phyloP scores from a whole-genome alignment of 2,113 vertebrate genomes.

The Actenoides hombroni region DNA sequence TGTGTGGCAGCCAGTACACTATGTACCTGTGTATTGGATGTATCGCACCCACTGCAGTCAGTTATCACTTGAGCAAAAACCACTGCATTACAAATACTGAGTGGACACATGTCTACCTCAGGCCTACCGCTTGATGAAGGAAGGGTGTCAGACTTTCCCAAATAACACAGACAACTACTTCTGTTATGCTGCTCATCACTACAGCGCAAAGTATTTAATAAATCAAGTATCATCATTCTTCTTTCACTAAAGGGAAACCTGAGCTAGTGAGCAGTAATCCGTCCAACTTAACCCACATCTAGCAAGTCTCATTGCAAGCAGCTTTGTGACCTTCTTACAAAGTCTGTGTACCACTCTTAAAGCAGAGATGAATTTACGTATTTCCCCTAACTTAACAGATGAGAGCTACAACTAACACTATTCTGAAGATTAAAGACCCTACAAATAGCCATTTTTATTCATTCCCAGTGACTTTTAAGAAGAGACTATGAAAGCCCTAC shows the following conservation, averaged over 20 bases:
- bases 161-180: not conserved
- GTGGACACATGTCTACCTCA: not conserved
- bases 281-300: not conserved
- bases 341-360: not conserved
- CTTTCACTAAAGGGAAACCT: not conserved
- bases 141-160: not conserved
- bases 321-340: not conserved
- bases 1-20: fast-evolving
- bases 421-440: not conserved
- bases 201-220: not conserved
- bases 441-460: not conserved
- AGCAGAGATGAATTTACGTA: not conserved
- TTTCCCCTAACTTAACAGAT: not conserved
- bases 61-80: not conserved
- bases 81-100: not conserved
- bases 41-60: fast-evolving
- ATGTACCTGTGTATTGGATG: fast-evolving
- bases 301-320: not conserved
- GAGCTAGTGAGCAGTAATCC: fast-evolving
- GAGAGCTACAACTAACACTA: not conserved
- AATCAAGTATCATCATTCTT: not conserved
- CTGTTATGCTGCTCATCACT: not conserved
- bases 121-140: fast-evolving
- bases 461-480: not conserved
- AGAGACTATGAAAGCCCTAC: not conserved